Evolutionary conservation across 2,797 vertebrate genomes (phyloP).

Genomic region (Microctenopoma lineatum): DNA sequence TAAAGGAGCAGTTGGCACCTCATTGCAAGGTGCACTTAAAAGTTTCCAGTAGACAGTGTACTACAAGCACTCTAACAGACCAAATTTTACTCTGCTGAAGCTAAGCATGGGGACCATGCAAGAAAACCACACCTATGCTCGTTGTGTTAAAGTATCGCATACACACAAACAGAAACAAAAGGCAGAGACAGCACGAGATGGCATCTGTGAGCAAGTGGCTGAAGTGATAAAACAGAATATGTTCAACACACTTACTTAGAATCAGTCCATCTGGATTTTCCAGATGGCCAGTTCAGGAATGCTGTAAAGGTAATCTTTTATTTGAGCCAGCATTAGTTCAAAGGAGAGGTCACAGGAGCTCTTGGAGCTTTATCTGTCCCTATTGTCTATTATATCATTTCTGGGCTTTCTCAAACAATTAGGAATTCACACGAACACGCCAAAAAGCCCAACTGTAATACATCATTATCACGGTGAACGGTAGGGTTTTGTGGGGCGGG

Average conservation of each 20-base stretch:
- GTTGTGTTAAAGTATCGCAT: constrained; percentile 7
- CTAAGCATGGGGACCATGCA: not conserved
- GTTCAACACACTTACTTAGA: constrained; percentile 56
- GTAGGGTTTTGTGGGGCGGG: not conserved
- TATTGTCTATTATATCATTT: constrained; percentile 21
- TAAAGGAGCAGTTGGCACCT: constrained; percentile 2
- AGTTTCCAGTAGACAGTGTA: constrained; percentile 9
- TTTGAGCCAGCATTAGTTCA: constrained; percentile 44
- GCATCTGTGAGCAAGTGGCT: constrained; percentile 25
- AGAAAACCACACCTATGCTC: constrained; percentile 1
- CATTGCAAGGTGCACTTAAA: constrained; percentile 6
- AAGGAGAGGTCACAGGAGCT: constrained; percentile 36
- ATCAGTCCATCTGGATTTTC: constrained; percentile 57
- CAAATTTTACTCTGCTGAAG: not conserved
- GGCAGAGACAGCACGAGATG: not conserved
- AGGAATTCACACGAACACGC: constrained; percentile 8
- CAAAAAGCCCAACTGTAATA: not conserved
- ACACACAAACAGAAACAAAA: constrained; percentile 8
- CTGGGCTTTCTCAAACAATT: constrained; percentile 31
- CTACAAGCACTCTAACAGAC: not conserved
- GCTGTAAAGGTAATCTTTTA: constrained; percentile 57
- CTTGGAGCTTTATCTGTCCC: constrained; percentile 22
- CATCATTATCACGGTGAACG: constrained; percentile 3
- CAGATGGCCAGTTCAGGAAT: constrained; percentile 66
- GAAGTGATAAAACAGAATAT: constrained; percentile 40